These are phyloP conservation scores for Drosophila anomalata DNA, from an alignment of 2,888 invertebrate species.

Conservation along the genomic window DNA sequence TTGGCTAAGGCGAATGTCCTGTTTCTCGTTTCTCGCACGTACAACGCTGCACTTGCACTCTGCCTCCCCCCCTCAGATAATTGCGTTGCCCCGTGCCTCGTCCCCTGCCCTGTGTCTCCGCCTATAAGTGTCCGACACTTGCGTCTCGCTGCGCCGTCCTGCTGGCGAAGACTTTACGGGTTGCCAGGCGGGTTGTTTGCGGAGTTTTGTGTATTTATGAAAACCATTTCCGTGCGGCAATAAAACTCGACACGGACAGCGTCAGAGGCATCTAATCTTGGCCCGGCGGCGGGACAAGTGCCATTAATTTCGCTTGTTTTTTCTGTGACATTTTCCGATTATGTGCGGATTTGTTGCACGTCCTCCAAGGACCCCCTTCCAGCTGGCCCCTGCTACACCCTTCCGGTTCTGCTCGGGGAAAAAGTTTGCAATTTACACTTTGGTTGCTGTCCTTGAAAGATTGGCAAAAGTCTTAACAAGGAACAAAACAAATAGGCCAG, in stretches of 20 bases:
- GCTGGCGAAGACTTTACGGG: too few species aligned
- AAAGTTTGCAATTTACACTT: constrained; percentile 69
- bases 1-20: constrained; percentile 62
- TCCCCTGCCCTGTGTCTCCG: not conserved
- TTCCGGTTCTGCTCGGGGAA: constrained; percentile 24
- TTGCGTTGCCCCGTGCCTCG: constrained; percentile 58
- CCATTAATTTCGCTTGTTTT: constrained; percentile 72
- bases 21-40: constrained; percentile 60
- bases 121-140: constrained; percentile 28
- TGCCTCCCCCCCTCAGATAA: constrained; percentile 60
- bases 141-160: constrained; percentile 2
- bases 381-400: not conserved
- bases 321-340: constrained; percentile 73
- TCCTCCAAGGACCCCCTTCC: constrained; percentile 13
- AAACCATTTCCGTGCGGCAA: constrained; percentile 70
- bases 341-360: constrained; percentile 68
- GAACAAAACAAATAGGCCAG: constrained; percentile 64
- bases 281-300: constrained; percentile 64
- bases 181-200: constrained; percentile 14
- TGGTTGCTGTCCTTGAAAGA: constrained; percentile 72
- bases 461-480: constrained; percentile 57
- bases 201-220: constrained; percentile 61
- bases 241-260: constrained; percentile 71
- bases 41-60: constrained; percentile 54
- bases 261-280: constrained; percentile 62